Conservation (phyloP, 2,797 vertebrate genomes). For the Nasua narica region DNA sequence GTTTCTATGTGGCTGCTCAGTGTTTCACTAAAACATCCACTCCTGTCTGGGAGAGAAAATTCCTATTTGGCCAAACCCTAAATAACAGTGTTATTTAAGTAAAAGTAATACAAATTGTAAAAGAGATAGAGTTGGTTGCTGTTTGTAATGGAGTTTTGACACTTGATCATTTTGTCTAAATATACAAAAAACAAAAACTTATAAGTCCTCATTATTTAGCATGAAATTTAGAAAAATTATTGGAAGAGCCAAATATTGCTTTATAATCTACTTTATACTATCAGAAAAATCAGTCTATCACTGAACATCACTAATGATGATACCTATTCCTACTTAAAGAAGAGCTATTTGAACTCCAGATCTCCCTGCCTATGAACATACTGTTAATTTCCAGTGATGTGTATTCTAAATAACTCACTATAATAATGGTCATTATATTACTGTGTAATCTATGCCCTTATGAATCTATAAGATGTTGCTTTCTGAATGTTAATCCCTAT, state of each 20-base stretch:
- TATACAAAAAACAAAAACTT: background rate
- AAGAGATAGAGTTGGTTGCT: background rate
- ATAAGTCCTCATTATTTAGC: background rate
- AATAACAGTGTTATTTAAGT: background rate
- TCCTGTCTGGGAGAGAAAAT: background rate
- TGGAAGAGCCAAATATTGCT: background rate
- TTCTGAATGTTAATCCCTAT: conserved; percentile 51
- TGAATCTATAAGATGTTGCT: conserved; percentile 49
- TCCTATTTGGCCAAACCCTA: background rate
- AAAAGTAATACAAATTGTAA: background rate
- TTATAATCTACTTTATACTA: conserved; percentile 42
- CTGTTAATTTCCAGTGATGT: conserved; percentile 43
- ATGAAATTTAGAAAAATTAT: background rate
- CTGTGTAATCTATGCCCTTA: conserved; percentile 55
- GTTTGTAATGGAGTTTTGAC: background rate
- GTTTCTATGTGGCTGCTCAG: background rate
- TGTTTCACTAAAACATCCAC: background rate
- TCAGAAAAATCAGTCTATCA: conserved; percentile 54
- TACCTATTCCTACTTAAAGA: conserved; percentile 62
- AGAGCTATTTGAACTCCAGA: conserved; percentile 64
- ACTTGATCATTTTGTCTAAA: background rate
- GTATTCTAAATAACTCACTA: background rate
- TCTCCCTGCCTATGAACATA: conserved; percentile 56
- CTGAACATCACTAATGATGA: conserved; percentile 3
- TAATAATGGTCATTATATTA: conserved; percentile 27